These are phyloP conservation scores for Araneus ventricosus DNA, from an alignment of 1,140 invertebrate species.

Conservation along the genomic window DNA sequence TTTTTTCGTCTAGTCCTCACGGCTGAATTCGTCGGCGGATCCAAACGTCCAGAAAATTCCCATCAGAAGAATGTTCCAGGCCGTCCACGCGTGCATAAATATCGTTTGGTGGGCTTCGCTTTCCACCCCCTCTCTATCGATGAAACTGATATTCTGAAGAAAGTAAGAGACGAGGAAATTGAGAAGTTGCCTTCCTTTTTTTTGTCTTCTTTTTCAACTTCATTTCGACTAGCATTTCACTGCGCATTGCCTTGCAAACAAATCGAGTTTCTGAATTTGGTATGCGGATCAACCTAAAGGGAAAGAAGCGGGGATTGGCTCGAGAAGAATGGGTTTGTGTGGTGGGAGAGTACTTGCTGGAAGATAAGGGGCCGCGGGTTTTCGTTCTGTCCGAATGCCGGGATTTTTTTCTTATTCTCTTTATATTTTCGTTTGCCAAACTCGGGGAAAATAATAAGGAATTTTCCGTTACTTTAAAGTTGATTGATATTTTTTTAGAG, in stretches of 20 bases:
- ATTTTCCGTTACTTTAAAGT: constrained; percentile 23
- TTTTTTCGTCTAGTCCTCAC: constrained; percentile 30
- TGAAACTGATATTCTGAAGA: constrained; percentile 53
- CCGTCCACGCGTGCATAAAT: constrained; percentile 38
- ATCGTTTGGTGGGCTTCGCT: constrained; percentile 14
- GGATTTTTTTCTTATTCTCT: neutral
- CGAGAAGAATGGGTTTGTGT: neutral
- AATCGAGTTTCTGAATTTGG: constrained; percentile 47
- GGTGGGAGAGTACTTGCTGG: neutral
- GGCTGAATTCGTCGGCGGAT: neutral
- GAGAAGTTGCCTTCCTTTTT: neutral
- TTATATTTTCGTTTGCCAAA: neutral
- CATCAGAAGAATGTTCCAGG: constrained; percentile 23
- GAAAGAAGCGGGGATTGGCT: neutral
- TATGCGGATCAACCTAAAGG: constrained; percentile 23
- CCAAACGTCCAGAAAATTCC: constrained; percentile 53
- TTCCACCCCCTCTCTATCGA: neutral
- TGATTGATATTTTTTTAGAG: neutral
- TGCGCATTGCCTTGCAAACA: constrained; percentile 30
- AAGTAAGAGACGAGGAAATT: constrained; percentile 46
- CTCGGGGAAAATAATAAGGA: neutral
- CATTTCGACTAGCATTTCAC: constrained; percentile 51
- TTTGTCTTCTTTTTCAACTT: neutral
- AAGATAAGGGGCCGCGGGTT: neutral
- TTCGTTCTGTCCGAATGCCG: neutral